Evolutionary conservation across 2,113 vertebrate species (phyloP).

Genomic region (Tichodroma muraria): DNA sequence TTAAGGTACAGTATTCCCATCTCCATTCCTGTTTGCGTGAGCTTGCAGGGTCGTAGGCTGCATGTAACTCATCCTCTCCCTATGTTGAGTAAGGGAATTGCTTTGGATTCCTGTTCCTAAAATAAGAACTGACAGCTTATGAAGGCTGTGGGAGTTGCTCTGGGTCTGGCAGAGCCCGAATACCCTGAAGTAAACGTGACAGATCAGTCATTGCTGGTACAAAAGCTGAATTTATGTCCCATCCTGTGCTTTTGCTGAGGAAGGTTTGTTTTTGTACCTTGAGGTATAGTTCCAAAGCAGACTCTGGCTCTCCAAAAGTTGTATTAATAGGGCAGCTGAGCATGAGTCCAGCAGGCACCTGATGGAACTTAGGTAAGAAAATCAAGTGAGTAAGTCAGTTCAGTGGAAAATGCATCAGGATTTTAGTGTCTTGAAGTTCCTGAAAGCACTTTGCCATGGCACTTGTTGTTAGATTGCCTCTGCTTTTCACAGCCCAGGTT

Average conservation of each 20-base stretch:
- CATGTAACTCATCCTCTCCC: neutral
- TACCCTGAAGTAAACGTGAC: neutral
- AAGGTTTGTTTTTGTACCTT: neutral
- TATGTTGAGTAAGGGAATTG: neutral
- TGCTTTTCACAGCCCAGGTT: neutral
- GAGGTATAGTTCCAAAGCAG: neutral
- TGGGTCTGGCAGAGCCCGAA: neutral
- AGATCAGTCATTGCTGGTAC: neutral
- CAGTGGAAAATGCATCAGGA: neutral
- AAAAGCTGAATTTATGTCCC: neutral
- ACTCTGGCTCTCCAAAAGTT: neutral
- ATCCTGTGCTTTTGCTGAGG: neutral
- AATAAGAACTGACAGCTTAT: neutral
- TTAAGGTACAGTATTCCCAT: conserved; percentile 80
- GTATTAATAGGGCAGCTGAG: neutral
- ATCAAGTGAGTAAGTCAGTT: neutral
- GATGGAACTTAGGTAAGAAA: neutral
- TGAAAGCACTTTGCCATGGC: neutral
- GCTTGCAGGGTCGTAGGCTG: neutral
- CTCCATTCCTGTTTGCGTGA: neutral
- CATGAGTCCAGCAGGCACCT: neutral
- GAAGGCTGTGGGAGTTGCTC: neutral
- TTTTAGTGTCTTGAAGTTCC: neutral
- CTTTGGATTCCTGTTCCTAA: neutral
- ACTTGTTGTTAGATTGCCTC: neutral